Evolutionary conservation across 2,113 vertebrate genomes (phyloP), one percentile per base, ranked within the genome.

Genomic region (Eulemur rufifrons): DNA sequence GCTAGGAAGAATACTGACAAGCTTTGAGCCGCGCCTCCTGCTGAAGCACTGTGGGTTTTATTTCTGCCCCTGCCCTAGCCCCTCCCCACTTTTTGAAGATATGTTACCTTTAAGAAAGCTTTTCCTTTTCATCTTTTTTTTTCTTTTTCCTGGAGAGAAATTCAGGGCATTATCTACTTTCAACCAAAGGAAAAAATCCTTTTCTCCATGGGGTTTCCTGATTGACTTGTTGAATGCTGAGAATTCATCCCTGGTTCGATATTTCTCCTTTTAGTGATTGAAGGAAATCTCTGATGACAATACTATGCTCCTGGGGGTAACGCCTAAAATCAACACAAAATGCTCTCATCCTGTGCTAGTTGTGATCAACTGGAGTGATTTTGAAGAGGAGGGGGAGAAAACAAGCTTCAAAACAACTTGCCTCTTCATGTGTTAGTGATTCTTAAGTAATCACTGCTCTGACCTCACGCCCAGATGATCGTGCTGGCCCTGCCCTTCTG

Each of bases 361-460:
- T 71, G 86, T 84, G 93, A 96, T 94, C 93, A 89, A 50, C 88
- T 96, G 18, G 18, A 96, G 97, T 95, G 97, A 96, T 96, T 97
- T 45, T 96, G 77, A 92, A 97, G 82, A 85, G 92, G 81, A 66
- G 25, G 10, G 42, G 25, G 17, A 39, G 78, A 50, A 84, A 77
- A 74, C 34, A 50, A 95, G 63, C 61, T 69, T 83, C n/a, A 32
- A 76, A 95, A 81, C 77, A 92, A 85, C 42, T 66, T 34, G 37
- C 73, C 63, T 61, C n/a, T 86, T 94, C 14, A 4, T 11, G 63
- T 69, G 94, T 81, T 77, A 52, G 77, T 82, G 90, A 83, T 92
- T 95, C 87, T 95, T 84, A 81, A 95, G 89, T 81, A 97, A 96
- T 97, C 87, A 90, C 29, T 27, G 29, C 69, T 90, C 66, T 85